Conservation (phyloP, 2,113 vertebrate species). For the Pygoscelis adeliae region DNA sequence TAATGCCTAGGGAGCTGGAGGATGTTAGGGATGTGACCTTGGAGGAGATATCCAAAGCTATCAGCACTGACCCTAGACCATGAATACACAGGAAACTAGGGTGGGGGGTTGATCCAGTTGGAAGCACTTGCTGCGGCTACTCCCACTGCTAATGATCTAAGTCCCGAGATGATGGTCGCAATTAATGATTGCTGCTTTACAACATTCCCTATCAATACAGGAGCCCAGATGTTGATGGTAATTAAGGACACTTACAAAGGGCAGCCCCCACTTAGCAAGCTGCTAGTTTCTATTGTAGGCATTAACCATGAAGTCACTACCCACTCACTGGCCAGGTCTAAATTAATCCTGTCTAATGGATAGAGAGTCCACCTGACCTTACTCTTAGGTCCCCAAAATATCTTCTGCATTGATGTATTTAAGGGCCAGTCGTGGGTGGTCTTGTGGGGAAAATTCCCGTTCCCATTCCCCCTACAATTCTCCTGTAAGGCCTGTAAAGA, state of each 20-base stretch:
- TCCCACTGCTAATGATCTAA: not conserved
- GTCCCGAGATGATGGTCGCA: not conserved
- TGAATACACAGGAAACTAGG: not conserved
- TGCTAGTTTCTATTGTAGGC: not conserved
- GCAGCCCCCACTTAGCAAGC: not conserved
- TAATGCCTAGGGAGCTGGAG: not conserved
- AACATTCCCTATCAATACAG: not conserved
- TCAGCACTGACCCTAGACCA: not conserved
- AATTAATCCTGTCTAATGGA: not conserved
- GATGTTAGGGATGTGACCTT: not conserved
- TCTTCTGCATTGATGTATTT: not conserved
- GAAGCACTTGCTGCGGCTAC: not conserved
- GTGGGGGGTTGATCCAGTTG: not conserved
- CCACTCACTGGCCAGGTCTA: not conserved
- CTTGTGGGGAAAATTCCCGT: not conserved
- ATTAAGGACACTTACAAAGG: not conserved
- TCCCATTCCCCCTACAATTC: not conserved
- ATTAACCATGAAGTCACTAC: not conserved
- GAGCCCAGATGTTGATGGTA: not conserved
- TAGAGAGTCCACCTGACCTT: not conserved
- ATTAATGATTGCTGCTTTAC: not conserved
- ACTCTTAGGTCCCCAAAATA: not conserved
- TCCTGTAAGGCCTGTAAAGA: not conserved
- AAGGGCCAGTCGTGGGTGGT: not conserved
- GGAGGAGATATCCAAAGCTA: not conserved